Percentiles rank a stretch among this genome's conserved stretches.
Evolutionary conservation across 2,797 vertebrate species (phyloP).

Genomic region (Anguilla obscura): DNA sequence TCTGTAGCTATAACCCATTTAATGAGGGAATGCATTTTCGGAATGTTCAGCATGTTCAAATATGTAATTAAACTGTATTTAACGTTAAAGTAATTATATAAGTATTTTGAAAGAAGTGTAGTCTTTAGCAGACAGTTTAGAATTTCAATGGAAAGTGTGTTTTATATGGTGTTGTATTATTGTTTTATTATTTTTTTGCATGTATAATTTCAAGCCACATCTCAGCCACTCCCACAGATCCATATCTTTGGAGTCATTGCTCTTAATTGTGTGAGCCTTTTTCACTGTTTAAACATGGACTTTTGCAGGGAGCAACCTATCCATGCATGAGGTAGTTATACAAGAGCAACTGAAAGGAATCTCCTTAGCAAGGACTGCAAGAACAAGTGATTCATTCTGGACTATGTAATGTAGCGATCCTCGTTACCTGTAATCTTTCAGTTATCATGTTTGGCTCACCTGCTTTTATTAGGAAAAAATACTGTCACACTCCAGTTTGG

Average conservation of each 20-base stretch:
- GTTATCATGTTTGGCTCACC: not conserved
- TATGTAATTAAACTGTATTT: too few relatives aligned
- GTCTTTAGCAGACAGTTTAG: not conserved
- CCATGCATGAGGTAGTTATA: not conserved
- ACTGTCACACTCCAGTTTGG: conserved; percentile 1
- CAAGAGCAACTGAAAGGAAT: not conserved
- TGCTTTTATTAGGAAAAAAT: not conserved
- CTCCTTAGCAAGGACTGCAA: not conserved
- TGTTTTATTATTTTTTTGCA: not conserved
- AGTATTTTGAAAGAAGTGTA: not conserved
- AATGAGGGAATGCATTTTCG: not conserved
- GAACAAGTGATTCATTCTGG: not conserved
- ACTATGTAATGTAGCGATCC: not conserved
- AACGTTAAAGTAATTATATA: too few relatives aligned
- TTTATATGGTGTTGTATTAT: not conserved
- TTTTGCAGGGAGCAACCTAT: too few relatives aligned
- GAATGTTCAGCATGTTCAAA: not conserved
- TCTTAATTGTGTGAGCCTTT: too few relatives aligned
- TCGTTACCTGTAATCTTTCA: not conserved
- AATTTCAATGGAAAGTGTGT: not conserved
- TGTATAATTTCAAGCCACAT: too few relatives aligned
- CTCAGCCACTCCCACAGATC: too few relatives aligned
- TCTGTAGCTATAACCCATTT: not conserved
- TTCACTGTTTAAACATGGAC: too few relatives aligned
- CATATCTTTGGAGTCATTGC: too few relatives aligned